phyloP scores from a whole-genome alignment of 2,888 invertebrate genomes.

The Thereva unica region DNA sequence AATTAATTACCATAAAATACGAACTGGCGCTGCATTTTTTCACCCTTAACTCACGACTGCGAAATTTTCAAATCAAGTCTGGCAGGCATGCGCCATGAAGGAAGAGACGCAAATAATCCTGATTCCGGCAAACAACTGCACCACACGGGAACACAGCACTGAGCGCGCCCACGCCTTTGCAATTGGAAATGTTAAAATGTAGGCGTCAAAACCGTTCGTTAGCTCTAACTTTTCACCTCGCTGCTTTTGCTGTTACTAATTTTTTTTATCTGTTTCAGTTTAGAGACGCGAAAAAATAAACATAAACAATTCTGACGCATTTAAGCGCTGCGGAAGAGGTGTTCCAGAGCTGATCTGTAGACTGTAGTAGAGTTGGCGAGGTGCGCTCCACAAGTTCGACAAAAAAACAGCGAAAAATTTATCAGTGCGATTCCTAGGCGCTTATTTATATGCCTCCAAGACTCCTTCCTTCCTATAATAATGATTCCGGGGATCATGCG shows the following conservation, averaged over 20 bases:
- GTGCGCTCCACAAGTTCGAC: not conserved
- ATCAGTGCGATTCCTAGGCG: conserved; percentile 14
- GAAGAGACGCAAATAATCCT: no score
- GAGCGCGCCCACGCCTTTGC: conserved; percentile 4
- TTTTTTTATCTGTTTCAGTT: conserved; percentile 18
- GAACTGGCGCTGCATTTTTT: no score
- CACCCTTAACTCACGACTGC: no score
- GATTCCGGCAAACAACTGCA: conserved; percentile 6
- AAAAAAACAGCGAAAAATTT: conserved; percentile 2
- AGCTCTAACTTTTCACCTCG: conserved; percentile 38
- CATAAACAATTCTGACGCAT: no score
- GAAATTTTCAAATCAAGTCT: no score
- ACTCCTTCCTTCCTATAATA: not conserved
- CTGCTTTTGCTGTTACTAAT: not conserved
- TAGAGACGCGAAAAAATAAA: no score
- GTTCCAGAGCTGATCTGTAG: conserved; percentile 15
- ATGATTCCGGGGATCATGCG: not conserved
- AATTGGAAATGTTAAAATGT: conserved; percentile 12
- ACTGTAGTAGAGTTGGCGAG: not conserved
- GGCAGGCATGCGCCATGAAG: no score
- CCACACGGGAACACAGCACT: no score
- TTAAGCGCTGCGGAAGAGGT: conserved; percentile 4
- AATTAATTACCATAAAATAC: no score
- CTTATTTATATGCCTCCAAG: not conserved
- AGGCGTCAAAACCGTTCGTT: conserved; percentile 33